Base-by-base conservation (phyloP, 2,113 vertebrate genomes). In the Ursus arctos region DNA sequence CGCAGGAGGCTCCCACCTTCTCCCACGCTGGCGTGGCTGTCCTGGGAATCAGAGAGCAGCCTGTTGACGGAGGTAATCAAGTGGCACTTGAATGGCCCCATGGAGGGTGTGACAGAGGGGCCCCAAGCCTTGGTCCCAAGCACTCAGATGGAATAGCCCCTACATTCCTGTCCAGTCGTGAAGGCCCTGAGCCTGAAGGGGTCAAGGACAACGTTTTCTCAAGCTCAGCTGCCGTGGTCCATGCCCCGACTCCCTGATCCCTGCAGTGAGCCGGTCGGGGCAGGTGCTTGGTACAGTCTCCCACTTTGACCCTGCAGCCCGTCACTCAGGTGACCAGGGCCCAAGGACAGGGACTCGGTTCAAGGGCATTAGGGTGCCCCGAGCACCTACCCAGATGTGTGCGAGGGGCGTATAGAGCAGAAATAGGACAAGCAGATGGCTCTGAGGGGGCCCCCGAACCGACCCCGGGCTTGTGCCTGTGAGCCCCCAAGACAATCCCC, bases 1-100 rank as follows among this genome's bases (percentile, higher is more conserved):
- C 9, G 0, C 15, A 14, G 2, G 12, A 11, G 36, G n/a, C 4
- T 77, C 55, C 33, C 0, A 7, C 24, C 19, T 14, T 28, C 11
- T 36, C 33, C 47, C 19, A 36, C 49, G 47, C 6, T 15, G 49
- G 33, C 0, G 0, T 9, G 26, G 59, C 53, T 18, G 71, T 63
- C 57, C 31, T 7, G 43, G 69, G 84, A n/a, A 53, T n/a, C 26
- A 18, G 57, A 91, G n/a, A 82, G 74, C 0, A 0, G 5, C 24
- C 53, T 9, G 0, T 2, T 1, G 14, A 19, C 47, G 14, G 57
- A 36, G 40, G 69, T 49, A 24, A 36, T n/a, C 33, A 9, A 31
- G 13, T 7, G n/a, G 19, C 6, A 12, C 36, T 18, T 24, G 31
- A 16, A 18, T 19, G 84, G 36, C 28, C 81, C 4, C 7, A 15